Base-by-base conservation (phyloP, 2,797 vertebrate genomes). In the Anabas testudineus region DNA sequence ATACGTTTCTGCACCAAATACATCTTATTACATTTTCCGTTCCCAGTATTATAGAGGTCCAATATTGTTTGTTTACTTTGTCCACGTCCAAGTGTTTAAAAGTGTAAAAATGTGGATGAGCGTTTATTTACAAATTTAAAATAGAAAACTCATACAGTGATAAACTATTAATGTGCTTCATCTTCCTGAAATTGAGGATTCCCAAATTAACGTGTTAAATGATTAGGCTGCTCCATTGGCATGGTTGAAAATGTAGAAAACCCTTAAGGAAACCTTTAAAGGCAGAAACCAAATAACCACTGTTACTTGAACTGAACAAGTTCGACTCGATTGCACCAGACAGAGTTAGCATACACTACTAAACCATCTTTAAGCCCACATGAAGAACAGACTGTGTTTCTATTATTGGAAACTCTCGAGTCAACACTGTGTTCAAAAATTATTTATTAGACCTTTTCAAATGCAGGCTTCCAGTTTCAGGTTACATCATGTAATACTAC, bases 401-500 rank as follows among this genome's bases (percentile, higher is more conserved):
- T 70, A 36, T 64, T 32, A 54, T 53, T 61, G 61, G 53, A 30
- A 47, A 51, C 10, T 41, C 26, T 46, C 36, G 14, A 30, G 53
- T 26, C 37, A 60, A 71, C 32, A 56, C 24, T 18, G 36, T 61
- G 24, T 60, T 51, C 21, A 72, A 54, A 58, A 63, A 32, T 3
- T 26, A 22, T 3, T 52, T 18, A 12, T 39, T 14, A 57, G 34
- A 53, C 39, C 66, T 55, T 57, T 69, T 64, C 9, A 76, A 49
- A 80, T 65, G 26, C 56, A 67, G 26, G 12, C 30, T 28, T 63
- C 21, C 21, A 16, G 45, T 54, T 51, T 64, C 30, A 51, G 14
- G 43, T 46, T 54, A 43, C 34, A 79, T 67, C 67, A 74, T 43
- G 36, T 52, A 66, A 41, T 32, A 49, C 13, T 55, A 45, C 60